phyloP scores from a whole-genome alignment of 2,888 invertebrate species.

The Athrips mouffetella region DNA sequence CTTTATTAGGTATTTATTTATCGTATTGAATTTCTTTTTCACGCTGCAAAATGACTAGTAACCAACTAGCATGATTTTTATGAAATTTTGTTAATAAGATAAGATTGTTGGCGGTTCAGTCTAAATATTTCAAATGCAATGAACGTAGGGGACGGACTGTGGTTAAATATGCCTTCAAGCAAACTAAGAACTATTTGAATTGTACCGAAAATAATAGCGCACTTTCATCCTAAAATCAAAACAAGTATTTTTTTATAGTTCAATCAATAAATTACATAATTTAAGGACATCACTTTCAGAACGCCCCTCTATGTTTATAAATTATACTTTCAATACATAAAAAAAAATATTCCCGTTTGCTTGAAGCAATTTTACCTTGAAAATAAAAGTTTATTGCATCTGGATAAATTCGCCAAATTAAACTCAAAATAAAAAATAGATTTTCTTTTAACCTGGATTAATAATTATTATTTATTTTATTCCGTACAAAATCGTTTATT shows the following conservation, averaged over 20 bases:
- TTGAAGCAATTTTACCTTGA: background rate
- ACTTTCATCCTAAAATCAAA: too few species aligned
- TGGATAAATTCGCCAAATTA: too few species aligned
- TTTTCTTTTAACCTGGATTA: too few species aligned
- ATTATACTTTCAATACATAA: too few species aligned
- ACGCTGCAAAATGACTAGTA: background rate
- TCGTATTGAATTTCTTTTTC: background rate
- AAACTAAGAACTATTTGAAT: slow-evolving; percentile 28
- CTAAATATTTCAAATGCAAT: slow-evolving; percentile 27
- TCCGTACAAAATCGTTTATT: too few species aligned
- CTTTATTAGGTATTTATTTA: background rate
- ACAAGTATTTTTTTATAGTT: too few species aligned
- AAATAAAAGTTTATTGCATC: background rate
- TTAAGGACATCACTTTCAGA: too few species aligned
- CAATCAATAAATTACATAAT: too few species aligned
- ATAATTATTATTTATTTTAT: too few species aligned
- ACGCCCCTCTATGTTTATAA: too few species aligned
- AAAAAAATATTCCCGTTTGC: background rate
- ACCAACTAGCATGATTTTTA: background rate
- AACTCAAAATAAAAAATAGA: too few species aligned
- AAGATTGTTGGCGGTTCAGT: slow-evolving; percentile 28
- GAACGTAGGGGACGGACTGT: slow-evolving; percentile 9
- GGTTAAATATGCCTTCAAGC: background rate
- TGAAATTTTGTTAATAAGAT: background rate
- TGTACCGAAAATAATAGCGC: too few species aligned